Evolutionary conservation across 1,140 invertebrate species (phyloP), one percentile per base, ranked within the genome.

Genomic region (Dreissena rostriformis): DNA sequence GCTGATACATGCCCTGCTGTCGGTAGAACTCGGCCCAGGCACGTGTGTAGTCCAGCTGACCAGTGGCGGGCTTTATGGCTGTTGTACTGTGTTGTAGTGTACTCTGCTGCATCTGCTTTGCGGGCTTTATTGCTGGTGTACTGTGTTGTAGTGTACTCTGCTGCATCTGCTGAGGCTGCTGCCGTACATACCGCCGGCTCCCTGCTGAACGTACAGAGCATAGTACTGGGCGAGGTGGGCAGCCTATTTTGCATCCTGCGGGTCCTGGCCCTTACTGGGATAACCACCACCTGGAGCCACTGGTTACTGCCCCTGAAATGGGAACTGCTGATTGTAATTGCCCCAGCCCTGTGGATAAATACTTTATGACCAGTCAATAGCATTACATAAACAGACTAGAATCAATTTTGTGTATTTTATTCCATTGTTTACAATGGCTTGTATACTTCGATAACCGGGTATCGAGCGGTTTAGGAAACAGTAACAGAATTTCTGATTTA

Each of bases 21-120:
- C 97, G 95, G 93, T 99, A 99, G 94, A 99, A 99, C 90, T 99
- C 98, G n/a, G 97, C 97, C 99, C 99, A 99, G 91, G 99, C 98
- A 51, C 97, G 96, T 67, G 97, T 98, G 94, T 99, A 99, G 93
- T 99, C 98, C 14, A 97, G 96, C 91, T 98, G 97, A 10, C 94
- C 94, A 26, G 93, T 93, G 55, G 90, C 87, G 6, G 93, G 91
- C 85, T 94, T 94, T 79, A 93, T 91, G 17, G 88, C 88, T 85
- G 55, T 61, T 74, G 55, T 15, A 26, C 22, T n/a, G n/a, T n/a
- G n/a, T n/a, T n/a, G n/a, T n/a, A n/a, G n/a, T n/a, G n/a, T n/a
- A n/a, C n/a, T n/a, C n/a, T n/a, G n/a, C n/a, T n/a, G n/a, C 5
- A n/a, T 29, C 51, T 28, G 17, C 72, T 70, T 65, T n/a, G n/a